Percentiles rank a stretch among this genome's conserved stretches.
Evolutionary conservation across 1,140 invertebrate species (phyloP).

Genomic region (Ceratina calcarata): DNA sequence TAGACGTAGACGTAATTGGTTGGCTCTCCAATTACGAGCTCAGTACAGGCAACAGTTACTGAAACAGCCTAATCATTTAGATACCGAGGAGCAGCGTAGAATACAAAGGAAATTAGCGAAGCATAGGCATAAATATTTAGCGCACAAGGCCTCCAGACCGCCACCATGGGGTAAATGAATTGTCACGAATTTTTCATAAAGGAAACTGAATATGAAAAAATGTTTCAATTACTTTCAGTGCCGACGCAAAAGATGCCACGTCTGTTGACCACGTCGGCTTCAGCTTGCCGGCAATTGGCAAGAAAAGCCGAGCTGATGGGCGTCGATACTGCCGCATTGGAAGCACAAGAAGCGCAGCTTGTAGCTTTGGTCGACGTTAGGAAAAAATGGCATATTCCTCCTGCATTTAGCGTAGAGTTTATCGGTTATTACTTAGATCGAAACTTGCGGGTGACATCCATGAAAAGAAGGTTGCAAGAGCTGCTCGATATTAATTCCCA

Average conservation of each 20-base stretch:
- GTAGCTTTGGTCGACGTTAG: conserved; percentile 90
- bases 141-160: conserved; percentile 87
- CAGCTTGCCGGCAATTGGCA: conserved; percentile 90
- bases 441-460: conserved; percentile 87
- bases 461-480: conserved; percentile 88
- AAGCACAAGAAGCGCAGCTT: conserved; percentile 90
- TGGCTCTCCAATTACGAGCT: conserved; percentile 91
- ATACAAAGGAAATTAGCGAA: conserved; percentile 90
- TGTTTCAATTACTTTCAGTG: conserved; percentile 80
- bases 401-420: conserved; percentile 95
- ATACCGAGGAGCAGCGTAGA: conserved; percentile 85
- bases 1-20: conserved; percentile 91
- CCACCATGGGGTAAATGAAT: conserved; percentile 89
- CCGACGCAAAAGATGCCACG: conserved; percentile 97
- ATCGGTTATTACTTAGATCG: conserved; percentile 96
- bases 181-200: conserved; percentile 22
- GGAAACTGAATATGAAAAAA: conserved; percentile 1
- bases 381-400: conserved; percentile 96
- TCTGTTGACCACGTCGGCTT: conserved; percentile 93
- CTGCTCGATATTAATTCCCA: conserved; percentile 88
- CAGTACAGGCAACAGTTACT: conserved; percentile 84
- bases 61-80: conserved; percentile 80
- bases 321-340: conserved; percentile 88
- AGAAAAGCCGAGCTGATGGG: conserved; percentile 95
- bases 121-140: conserved; percentile 88